Conservation (phyloP, 1,140 invertebrate species). For the Drosophila novamexicana region DNA sequence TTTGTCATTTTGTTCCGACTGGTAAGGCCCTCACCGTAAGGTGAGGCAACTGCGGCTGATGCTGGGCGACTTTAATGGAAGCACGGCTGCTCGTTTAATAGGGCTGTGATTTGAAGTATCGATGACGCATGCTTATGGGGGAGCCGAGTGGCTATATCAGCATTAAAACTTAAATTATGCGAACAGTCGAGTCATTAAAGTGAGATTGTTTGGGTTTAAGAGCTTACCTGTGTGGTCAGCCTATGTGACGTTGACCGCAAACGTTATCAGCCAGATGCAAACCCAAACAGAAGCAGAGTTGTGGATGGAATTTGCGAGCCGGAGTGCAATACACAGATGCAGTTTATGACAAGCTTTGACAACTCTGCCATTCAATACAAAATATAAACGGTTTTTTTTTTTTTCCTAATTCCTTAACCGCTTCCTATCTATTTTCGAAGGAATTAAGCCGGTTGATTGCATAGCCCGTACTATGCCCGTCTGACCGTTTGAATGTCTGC, state of each 20-base stretch:
- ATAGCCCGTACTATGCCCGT: not conserved
- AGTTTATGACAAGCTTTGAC: constrained; percentile 16
- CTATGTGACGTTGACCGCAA: constrained; percentile 39
- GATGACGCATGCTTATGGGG: constrained; percentile 41
- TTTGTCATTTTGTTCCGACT: constrained; percentile 53
- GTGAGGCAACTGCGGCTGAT: not conserved
- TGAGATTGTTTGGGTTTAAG: constrained; percentile 40
- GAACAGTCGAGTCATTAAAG: constrained; percentile 43
- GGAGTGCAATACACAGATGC: not conserved
- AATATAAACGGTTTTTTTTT: not conserved
- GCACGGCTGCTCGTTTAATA: constrained; percentile 74
- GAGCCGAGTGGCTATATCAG: constrained; percentile 10
- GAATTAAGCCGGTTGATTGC: not conserved
- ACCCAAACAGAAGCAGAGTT: constrained; percentile 18
- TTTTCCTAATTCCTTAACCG: not conserved
- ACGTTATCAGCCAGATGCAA: constrained; percentile 24
- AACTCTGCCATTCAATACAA: not conserved
- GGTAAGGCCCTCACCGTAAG: not conserved
- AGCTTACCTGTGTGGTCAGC: constrained; percentile 42
- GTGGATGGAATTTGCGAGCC: not conserved
- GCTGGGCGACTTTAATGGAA: constrained; percentile 70
- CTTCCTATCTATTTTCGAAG: not conserved
- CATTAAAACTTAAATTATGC: constrained; percentile 32
- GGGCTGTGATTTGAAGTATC: constrained; percentile 77
- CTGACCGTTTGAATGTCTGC: too few species aligned